Conservation (phyloP, 2,797 vertebrate genomes). For the Sphenopsis melanotis region DNA sequence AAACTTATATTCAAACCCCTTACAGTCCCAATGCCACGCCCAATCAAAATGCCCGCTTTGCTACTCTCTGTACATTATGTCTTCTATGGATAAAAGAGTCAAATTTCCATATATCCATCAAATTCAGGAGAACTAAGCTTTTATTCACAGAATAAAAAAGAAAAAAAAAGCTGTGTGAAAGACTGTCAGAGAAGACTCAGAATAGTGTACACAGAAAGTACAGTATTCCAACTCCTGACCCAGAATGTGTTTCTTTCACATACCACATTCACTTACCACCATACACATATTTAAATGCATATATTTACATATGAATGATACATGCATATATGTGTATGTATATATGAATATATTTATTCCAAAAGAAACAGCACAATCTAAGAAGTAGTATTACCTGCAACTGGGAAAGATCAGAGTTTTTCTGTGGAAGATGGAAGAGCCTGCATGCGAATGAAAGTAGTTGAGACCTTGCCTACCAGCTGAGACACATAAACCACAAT, state of each 20-base stretch:
- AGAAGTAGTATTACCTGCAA: neutral
- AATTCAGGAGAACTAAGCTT: neutral
- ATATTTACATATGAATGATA: neutral
- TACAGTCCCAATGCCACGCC: neutral
- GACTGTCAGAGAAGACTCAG: neutral
- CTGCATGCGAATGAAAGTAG: neutral
- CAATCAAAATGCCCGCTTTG: neutral
- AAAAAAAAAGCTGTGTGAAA: neutral
- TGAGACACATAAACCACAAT: neutral
- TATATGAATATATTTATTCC: neutral
- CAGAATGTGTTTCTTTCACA: neutral
- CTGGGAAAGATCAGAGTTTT: neutral
- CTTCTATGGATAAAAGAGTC: neutral
- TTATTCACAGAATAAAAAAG: neutral
- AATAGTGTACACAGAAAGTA: neutral
- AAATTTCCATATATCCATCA: neutral
- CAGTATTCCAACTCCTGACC: neutral
- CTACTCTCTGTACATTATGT: neutral
- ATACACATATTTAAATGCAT: neutral
- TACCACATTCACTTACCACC: neutral
- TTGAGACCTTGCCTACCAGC: neutral
- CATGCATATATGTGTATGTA: rapidly evolving
- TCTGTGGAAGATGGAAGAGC: neutral
- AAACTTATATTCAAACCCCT: neutral
- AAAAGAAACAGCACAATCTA: neutral